Conservation (phyloP, 2,797 vertebrate species). For the Anomalospiza imberbis region DNA sequence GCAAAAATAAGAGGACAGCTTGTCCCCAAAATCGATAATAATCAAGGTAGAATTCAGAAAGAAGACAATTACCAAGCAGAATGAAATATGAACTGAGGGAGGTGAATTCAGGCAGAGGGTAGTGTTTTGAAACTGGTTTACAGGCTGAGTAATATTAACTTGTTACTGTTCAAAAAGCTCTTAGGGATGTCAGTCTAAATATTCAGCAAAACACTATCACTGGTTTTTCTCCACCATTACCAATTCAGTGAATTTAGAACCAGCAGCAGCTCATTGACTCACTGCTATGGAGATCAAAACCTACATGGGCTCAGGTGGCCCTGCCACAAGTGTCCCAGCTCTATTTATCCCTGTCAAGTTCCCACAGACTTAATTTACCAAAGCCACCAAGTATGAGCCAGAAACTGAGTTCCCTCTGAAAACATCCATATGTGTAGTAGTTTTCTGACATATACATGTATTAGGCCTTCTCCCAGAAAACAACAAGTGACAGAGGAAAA, state of each 20-base stretch:
- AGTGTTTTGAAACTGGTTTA: background rate
- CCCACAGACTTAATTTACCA: background rate
- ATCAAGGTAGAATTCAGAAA: background rate
- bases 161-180: background rate
- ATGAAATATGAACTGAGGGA: background rate
- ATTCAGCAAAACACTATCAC: background rate
- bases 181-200: background rate
- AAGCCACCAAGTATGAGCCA: background rate
- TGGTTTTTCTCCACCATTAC: background rate
- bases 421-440: background rate
- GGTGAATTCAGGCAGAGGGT: background rate
- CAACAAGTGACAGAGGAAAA: background rate
- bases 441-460: background rate
- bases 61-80: background rate
- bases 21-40: background rate
- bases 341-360: background rate
- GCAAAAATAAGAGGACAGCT: background rate
- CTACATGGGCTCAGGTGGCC: background rate
- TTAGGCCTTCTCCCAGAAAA: background rate
- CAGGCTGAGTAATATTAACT: background rate
- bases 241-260: background rate
- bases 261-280: background rate
- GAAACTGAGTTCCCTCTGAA: background rate
- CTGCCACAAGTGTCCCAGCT: background rate
- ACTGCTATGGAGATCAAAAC: background rate